These are phyloP conservation scores for Omphaloscelis lunosa DNA, from an alignment of 2,888 invertebrate species.

Conservation along the genomic window DNA sequence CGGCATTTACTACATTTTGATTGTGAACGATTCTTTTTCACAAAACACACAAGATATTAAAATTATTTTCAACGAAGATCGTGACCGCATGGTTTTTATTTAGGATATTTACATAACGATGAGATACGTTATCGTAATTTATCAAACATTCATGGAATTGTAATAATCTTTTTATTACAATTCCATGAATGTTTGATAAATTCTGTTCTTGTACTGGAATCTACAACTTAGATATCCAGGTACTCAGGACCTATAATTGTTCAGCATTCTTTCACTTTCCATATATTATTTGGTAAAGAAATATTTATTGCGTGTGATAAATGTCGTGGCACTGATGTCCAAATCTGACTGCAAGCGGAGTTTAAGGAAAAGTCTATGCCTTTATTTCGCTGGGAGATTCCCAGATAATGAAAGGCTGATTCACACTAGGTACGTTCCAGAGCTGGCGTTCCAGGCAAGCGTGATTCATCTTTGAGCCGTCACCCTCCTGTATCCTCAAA, in stretches of 20 bases:
- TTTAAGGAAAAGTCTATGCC: constrained; percentile 8
- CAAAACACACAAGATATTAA: neutral
- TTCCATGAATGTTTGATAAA: too few relatives aligned
- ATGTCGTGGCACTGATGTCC: neutral
- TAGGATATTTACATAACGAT: constrained; percentile 6
- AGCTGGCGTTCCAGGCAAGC: neutral
- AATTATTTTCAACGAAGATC: constrained; percentile 1
- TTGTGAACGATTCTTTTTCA: neutral
- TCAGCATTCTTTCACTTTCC: neutral
- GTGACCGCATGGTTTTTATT: constrained; percentile 12
- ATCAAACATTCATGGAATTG: constrained; percentile 2
- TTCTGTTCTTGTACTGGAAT: neutral
- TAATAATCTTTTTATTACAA: too few relatives aligned
- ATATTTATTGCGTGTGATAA: neutral
- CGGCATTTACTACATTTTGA: constrained; percentile 27
- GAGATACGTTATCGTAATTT: constrained; percentile 8
- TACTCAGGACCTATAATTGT: neutral
- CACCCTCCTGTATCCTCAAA: neutral
- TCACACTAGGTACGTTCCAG: constrained; percentile 14
- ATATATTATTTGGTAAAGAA: neutral
- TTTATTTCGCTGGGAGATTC: constrained; percentile 1
- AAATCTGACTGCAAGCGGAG: neutral
- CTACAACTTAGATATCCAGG: neutral
- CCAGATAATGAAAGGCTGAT: constrained; percentile 17
- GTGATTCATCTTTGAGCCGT: constrained; percentile 25